Conservation (phyloP, 2,888 invertebrate species). For the Stenchaetothrips biformis region DNA sequence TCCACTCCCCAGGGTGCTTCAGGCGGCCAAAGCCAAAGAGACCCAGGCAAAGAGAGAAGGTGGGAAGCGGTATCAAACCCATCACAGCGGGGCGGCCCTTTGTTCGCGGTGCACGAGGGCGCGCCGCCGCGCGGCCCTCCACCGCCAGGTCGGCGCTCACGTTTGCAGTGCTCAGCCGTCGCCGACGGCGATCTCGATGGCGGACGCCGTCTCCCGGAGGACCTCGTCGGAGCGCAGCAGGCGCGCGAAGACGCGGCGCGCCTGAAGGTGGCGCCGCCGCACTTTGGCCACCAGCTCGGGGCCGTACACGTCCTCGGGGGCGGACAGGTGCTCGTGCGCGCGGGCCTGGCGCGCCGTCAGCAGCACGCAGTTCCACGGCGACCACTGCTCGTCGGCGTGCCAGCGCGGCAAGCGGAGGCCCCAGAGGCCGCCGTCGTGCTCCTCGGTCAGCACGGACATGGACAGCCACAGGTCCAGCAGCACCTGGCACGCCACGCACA, state of each 20-base stretch:
- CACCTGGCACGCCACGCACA: not conserved
- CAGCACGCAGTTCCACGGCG: slow-evolving; percentile 53
- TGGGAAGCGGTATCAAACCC: no score
- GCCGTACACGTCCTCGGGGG: not conserved
- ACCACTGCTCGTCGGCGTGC: slow-evolving; percentile 43
- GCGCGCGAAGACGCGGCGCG: not conserved
- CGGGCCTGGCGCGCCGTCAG: slow-evolving; percentile 49
- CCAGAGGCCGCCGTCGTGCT: not conserved
- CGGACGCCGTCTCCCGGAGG: not conserved
- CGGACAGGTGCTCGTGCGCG: slow-evolving; percentile 45
- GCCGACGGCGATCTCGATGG: not conserved
- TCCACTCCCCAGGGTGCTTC: no score
- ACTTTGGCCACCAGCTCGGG: not conserved
- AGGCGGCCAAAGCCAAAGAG: no score
- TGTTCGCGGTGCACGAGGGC: no score
- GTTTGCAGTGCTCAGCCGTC: not conserved
- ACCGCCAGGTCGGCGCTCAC: not conserved
- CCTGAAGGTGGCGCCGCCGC: not conserved
- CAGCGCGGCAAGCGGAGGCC: not conserved
- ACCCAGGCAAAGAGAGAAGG: no score
- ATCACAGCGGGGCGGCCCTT: no score
- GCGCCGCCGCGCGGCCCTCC: no score
- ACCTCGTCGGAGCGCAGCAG: not conserved
- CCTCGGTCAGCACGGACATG: not conserved
- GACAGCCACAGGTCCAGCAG: slow-evolving; percentile 6